A percentile compares a stretch with the other conserved stretches of the same genome.
phyloP scores from a whole-genome alignment of 1,140 invertebrate species.

The Drosophila nebulosa region DNA sequence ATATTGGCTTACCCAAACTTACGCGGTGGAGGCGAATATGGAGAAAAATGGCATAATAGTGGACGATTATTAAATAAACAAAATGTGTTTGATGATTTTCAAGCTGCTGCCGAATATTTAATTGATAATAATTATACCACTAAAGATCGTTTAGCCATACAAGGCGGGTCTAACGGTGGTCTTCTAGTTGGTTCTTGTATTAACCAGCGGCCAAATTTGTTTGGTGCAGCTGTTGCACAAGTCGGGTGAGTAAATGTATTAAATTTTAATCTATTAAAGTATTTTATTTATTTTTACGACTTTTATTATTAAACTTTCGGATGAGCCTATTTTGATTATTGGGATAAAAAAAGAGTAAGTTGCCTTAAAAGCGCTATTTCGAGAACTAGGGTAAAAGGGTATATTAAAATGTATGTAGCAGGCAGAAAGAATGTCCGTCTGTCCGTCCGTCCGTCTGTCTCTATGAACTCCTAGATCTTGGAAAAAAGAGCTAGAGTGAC shows the following conservation, averaged over 20 bases:
- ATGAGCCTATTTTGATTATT: too few relatives aligned
- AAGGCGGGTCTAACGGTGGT: constrained; percentile 98
- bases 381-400: too few relatives aligned
- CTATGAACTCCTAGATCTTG: too few relatives aligned
- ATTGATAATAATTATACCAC: constrained; percentile 91
- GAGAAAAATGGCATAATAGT: constrained; percentile 97
- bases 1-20: constrained; percentile 96
- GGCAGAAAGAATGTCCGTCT: too few relatives aligned
- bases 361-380: too few relatives aligned
- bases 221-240: constrained; percentile 94
- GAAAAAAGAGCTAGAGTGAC: too few relatives aligned
- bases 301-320: too few relatives aligned
- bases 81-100: constrained; percentile 99
- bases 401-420: too few relatives aligned
- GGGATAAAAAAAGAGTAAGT: too few relatives aligned
- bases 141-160: constrained; percentile 89
- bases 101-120: constrained; percentile 94
- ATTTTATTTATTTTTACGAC: too few relatives aligned
- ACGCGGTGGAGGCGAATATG: constrained; percentile 98
- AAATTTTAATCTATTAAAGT: constrained; percentile 48
- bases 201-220: constrained; percentile 97
- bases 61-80: constrained; percentile 96
- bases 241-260: constrained; percentile 91
- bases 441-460: too few relatives aligned
- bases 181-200: constrained; percentile 94